A percentile compares a stretch with the other conserved stretches of the same genome.
Evolutionary conservation across 2,888 invertebrate genomes (phyloP).

Genomic region (Aspidiotus rigidus): DNA sequence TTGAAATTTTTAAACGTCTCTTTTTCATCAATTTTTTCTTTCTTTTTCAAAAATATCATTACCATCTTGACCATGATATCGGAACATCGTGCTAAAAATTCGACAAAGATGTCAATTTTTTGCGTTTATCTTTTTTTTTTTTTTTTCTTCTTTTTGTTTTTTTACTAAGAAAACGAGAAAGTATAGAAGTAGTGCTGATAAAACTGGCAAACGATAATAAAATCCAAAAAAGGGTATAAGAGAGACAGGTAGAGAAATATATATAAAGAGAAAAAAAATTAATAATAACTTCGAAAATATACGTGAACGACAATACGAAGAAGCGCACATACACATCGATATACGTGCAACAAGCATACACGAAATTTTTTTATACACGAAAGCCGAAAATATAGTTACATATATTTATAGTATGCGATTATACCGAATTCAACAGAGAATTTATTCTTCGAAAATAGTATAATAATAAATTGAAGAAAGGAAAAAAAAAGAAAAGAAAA

Average conservation of each 20-base stretch:
- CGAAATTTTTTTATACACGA: conserved; percentile 23
- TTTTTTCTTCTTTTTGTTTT: no score
- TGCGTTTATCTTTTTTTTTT: neutral
- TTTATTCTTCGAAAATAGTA: conserved; percentile 3
- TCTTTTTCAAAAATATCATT: no score
- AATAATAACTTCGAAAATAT: conserved; percentile 10
- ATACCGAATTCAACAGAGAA: no score
- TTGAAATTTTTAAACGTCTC: conserved; percentile 11
- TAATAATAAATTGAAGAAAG: conserved; percentile 12
- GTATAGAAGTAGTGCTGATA: conserved; percentile 17
- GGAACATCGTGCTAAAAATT: conserved; percentile 7
- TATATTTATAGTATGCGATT: no score
- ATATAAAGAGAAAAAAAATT: conserved; percentile 11
- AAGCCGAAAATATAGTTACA: conserved; percentile 17
- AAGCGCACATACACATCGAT: neutral
- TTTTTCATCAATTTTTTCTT: no score
- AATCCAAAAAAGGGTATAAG: conserved; percentile 5
- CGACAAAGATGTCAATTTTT: conserved; percentile 15
- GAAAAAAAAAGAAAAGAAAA: conserved; percentile 13
- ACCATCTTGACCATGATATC: conserved; percentile 11
- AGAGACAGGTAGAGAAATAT: conserved; percentile 19
- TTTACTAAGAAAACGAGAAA: conserved; percentile 3
- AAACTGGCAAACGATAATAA: conserved; percentile 25
- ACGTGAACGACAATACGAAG: conserved; percentile 7
- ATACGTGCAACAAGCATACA: conserved; percentile 18